Evolutionary conservation across 2,888 invertebrate species (phyloP).

Genomic region (Orthosia cruda): DNA sequence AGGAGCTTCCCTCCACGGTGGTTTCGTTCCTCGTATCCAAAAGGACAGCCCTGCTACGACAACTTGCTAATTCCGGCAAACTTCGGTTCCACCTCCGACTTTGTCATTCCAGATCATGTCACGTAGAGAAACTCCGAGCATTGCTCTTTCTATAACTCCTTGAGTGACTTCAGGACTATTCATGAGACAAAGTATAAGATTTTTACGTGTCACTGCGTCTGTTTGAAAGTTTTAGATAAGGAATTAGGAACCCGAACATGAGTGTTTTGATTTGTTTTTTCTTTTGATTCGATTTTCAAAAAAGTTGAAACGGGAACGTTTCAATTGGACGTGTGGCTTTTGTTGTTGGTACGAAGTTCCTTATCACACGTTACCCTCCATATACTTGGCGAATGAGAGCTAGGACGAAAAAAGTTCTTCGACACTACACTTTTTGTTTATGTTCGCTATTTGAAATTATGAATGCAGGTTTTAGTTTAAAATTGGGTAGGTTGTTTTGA

Average conservation of each 20-base stretch:
- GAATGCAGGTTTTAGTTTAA: background rate
- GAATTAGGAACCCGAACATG: background rate
- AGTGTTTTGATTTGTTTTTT: conserved; percentile 6
- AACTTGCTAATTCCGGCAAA: conserved; percentile 59
- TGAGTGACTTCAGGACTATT: conserved; percentile 55
- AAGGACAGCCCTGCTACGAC: conserved; percentile 38
- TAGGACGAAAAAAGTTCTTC: background rate
- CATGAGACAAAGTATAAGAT: conserved; percentile 37
- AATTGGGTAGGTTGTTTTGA: no score
- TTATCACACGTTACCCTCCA: background rate
- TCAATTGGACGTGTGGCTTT: background rate
- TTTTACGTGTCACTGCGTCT: conserved; percentile 34
- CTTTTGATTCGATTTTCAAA: background rate
- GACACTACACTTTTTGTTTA: background rate
- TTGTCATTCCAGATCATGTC: conserved; percentile 60
- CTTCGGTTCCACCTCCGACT: conserved; percentile 49
- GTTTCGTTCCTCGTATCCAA: conserved; percentile 43
- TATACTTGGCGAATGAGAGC: background rate
- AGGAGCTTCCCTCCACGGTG: conserved; percentile 15
- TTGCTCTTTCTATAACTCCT: conserved; percentile 56
- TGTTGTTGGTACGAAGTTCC: background rate
- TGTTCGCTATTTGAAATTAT: background rate
- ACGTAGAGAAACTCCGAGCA: conserved; percentile 59
- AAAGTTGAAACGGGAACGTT: background rate
- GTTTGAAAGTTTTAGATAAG: conserved; percentile 21